Evolutionary conservation across 2,888 invertebrate species (phyloP).

Genomic region (Homarus gammarus): DNA sequence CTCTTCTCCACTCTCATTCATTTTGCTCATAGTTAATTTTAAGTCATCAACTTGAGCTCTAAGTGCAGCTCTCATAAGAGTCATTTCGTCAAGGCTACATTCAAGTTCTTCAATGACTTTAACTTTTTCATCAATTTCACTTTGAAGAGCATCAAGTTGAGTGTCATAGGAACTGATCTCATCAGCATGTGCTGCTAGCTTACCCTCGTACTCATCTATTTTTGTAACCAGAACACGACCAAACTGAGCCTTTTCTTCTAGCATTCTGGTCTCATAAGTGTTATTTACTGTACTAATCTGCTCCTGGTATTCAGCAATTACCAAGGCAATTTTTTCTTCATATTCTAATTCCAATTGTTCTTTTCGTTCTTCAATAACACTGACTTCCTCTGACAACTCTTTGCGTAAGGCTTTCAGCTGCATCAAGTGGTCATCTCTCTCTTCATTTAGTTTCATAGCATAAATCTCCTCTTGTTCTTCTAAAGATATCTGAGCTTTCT

Average conservation of each 20-base stretch:
- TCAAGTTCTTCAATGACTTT: conserved; percentile 72
- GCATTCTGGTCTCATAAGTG: conserved; percentile 43
- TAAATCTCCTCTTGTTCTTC: conserved; percentile 45
- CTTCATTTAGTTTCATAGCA: conserved; percentile 38
- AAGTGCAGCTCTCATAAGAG: conserved; percentile 49
- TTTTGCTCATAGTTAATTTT: conserved; percentile 37
- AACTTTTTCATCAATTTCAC: conserved; percentile 64
- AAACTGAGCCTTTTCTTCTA: conserved; percentile 74
- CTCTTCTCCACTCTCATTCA: conserved; percentile 16
- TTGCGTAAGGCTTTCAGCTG: conserved; percentile 49
- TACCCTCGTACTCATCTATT: conserved; percentile 69
- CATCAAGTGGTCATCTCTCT: conserved; percentile 28
- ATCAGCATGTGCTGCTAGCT: conserved; percentile 40
- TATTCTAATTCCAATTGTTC: conserved; percentile 63
- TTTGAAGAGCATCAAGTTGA: conserved; percentile 58
- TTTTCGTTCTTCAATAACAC: conserved; percentile 50
- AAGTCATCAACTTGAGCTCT: conserved; percentile 60
- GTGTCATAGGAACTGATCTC: conserved; percentile 52
- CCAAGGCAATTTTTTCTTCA: conserved; percentile 54
- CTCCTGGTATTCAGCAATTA: conserved; percentile 64
- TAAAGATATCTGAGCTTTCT: conserved; percentile 12
- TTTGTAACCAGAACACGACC: conserved; percentile 72
- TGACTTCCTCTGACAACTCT: conserved; percentile 64
- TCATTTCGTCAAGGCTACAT: conserved; percentile 62
- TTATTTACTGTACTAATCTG: conserved; percentile 41